These are phyloP conservation scores for Tipula lateralis DNA, from an alignment of 2,888 invertebrate species.

Conservation along the genomic window DNA sequence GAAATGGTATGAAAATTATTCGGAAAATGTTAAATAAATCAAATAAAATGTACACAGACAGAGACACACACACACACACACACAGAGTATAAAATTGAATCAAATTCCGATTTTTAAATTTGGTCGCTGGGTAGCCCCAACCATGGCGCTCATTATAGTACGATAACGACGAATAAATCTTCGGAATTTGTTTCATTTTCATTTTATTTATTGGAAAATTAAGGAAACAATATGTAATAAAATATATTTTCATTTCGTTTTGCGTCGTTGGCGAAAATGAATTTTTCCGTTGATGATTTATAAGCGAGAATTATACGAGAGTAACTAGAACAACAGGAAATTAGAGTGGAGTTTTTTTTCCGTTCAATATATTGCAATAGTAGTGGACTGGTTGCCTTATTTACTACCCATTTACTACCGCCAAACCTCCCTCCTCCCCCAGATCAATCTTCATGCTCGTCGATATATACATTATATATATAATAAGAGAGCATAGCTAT, in stretches of 20 bases:
- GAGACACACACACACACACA: too few species aligned
- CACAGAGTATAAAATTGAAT: not conserved
- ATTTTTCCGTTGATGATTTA: not conserved
- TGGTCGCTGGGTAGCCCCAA: not conserved
- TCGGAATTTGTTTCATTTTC: not conserved
- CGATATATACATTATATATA: not conserved
- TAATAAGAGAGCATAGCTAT: too few species aligned
- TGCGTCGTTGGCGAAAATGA: not conserved
- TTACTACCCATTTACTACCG: too few species aligned
- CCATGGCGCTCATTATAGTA: too few species aligned
- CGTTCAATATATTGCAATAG: not conserved
- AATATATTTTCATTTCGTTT: not conserved
- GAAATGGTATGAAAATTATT: not conserved
- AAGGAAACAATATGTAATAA: slow-evolving; percentile 11
- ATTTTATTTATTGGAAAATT: slow-evolving; percentile 2
- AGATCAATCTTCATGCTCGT: too few species aligned
- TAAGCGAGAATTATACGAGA: not conserved
- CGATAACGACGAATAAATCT: not conserved
- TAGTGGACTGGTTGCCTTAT: not conserved
- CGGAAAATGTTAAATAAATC: not conserved
- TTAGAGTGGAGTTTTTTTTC: not conserved
- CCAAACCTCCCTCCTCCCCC: too few species aligned
- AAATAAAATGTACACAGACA: not conserved
- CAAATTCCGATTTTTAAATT: not conserved
- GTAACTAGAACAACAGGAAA: not conserved